Conservation (phyloP, 1,140 invertebrate genomes). For the Polypedilum pembai region DNA sequence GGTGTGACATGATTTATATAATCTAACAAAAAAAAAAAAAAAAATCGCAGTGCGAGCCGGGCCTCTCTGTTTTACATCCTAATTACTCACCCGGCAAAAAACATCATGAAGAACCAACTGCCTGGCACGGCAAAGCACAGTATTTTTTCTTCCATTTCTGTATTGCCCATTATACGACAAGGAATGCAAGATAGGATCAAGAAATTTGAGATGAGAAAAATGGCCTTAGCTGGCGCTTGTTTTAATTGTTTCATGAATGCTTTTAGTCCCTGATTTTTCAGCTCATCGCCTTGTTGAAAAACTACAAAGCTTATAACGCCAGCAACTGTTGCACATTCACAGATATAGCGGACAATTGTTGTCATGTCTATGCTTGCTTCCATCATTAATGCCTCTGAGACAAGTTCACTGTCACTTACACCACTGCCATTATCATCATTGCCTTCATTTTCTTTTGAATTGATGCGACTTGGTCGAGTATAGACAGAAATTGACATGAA, state of each 20-base stretch:
- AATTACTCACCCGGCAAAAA: slow-evolving; percentile 84
- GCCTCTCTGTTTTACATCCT: background rate
- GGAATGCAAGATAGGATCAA: slow-evolving; percentile 90
- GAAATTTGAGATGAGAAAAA: slow-evolving; percentile 88
- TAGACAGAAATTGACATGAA: slow-evolving; percentile 86
- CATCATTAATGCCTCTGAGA: slow-evolving; percentile 14
- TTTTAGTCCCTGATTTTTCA: slow-evolving; percentile 83
- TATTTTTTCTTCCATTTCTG: slow-evolving; percentile 81
- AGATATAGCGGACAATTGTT: slow-evolving; percentile 57
- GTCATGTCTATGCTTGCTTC: slow-evolving; percentile 39
- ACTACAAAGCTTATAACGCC: slow-evolving; percentile 85
- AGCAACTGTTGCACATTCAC: slow-evolving; percentile 75
- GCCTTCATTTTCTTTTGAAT: slow-evolving; percentile 5
- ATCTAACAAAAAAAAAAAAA: background rate
- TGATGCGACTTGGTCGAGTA: slow-evolving; percentile 53
- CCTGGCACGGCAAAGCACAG: slow-evolving; percentile 87
- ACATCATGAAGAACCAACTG: slow-evolving; percentile 95
- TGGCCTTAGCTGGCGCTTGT: slow-evolving; percentile 87
- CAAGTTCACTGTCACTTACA: background rate
- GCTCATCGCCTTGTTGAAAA: slow-evolving; percentile 85
- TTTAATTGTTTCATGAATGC: slow-evolving; percentile 87
- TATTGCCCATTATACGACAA: slow-evolving; percentile 64
- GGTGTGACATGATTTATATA: slow-evolving; percentile 13
- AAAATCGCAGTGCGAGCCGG: too few species aligned
- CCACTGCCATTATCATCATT: slow-evolving; percentile 32